Base-by-base conservation (phyloP, 2,797 vertebrate species). In the Leptoclinus maculatus region DNA sequence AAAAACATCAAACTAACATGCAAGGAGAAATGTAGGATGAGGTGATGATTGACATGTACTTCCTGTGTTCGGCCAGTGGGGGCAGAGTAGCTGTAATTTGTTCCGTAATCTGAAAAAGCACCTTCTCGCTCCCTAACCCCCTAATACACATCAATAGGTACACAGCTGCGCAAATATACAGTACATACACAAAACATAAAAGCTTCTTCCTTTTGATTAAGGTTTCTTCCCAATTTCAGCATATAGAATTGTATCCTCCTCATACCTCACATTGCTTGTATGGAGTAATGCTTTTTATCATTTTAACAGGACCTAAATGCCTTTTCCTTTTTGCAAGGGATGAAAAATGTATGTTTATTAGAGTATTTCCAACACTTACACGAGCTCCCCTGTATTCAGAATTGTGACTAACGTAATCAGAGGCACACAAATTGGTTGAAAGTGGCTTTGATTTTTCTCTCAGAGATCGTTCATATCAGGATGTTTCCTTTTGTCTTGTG, bases 221-320 rank as follows among this genome's bases (percentile, higher is more conserved):
- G 86, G 90, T 79, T 92, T 94, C 93, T 93, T 94, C 93, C 93
- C 90, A 82, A 75, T 76, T 87, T 88, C 88, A 93, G 90, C 88
- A 1, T 90, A 91, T 90, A 91, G 90, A 91, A 91, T 84, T 90
- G 89, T 91, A 90, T 91, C 92, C 90, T 91, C 88, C 74, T 93
- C 92, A 92, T 93, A 93, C 92, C 94, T 94, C 93, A 91, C 89
- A 87, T 90, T 88, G 88, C 89, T 92, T 92, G 77, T 86, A 83
- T 76, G 79, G 86, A 91, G 89, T 92, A 90, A 90, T 91, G 91
- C 89, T 90, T 85, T 60, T 72, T 85, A 73, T 89, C 74, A 79
- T 89, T 91, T 88, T 34, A 90, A 87, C 75, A 66, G 88, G 90
- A 94, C 91, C 90, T 92, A 87, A 90, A 91, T 91, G 91, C 91